Conservation (phyloP, 2,797 vertebrate genomes). For the Tachyglossus aculeatus region DNA sequence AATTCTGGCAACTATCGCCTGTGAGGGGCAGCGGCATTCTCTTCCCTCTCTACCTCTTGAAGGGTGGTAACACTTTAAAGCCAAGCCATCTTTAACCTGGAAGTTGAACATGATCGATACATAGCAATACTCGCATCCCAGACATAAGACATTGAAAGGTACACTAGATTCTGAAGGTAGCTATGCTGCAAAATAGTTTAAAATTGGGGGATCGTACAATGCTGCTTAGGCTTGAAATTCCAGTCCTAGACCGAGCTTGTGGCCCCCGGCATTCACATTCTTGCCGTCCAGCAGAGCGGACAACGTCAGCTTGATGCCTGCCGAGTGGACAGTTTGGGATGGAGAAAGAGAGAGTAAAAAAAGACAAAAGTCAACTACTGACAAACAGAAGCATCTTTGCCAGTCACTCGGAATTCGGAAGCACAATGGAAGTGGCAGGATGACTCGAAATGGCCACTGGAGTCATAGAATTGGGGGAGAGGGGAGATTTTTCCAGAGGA, state of each 20-base stretch:
- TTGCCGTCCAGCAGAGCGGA: conserved; percentile 96
- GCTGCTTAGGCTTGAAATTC: conserved; percentile 92
- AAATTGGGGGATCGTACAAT: conserved; percentile 61
- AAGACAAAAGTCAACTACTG: neutral
- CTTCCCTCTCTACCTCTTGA: conserved; percentile 65
- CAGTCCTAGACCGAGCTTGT: conserved; percentile 94
- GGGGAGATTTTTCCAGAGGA: too few species aligned
- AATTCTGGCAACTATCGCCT: conserved; percentile 34
- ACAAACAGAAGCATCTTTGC: too few species aligned
- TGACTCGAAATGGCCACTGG: too few species aligned
- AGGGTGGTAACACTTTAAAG: conserved; percentile 71
- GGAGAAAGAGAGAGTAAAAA: neutral
- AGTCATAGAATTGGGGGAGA: too few species aligned
- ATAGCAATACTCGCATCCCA: conserved; percentile 77
- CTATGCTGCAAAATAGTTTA: conserved; percentile 83
- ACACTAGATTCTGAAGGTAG: conserved; percentile 83
- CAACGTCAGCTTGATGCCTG: conserved; percentile 94
- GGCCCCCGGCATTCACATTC: conserved; percentile 94
- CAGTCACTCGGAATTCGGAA: too few species aligned
- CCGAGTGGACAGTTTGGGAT: neutral
- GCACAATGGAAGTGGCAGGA: too few species aligned
- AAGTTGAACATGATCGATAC: conserved; percentile 73
- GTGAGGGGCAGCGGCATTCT: conserved; percentile 32
- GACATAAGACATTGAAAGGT: conserved; percentile 82
- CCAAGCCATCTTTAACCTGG: conserved; percentile 78